Evolutionary conservation across 1,140 invertebrate species (phyloP).

Genomic region (Thalassaphorura encarpata): DNA sequence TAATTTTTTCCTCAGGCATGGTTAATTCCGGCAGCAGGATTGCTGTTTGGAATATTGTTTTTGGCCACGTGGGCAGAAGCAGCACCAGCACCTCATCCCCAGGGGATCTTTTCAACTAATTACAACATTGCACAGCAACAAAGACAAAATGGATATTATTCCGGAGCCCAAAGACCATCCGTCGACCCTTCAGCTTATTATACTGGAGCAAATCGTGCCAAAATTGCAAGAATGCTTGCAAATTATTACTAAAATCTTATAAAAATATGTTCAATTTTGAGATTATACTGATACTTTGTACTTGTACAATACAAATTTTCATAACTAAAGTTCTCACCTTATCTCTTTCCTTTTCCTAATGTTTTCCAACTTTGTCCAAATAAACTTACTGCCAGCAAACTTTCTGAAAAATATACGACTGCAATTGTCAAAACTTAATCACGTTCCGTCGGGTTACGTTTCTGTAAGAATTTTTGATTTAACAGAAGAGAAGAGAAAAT

Average conservation of each 20-base stretch:
- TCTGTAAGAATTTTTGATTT: neutral
- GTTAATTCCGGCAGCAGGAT: neutral
- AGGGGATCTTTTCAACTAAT: conserved; percentile 7
- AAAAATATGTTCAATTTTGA: neutral
- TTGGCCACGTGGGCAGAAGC: too few relatives aligned
- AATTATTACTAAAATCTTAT: conserved; percentile 6
- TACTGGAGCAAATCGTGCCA: conserved; percentile 18
- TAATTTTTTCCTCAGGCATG: neutral
- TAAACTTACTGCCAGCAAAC: neutral
- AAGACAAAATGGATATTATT: conserved; percentile 5
- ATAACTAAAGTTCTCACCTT: neutral
- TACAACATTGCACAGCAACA: conserved; percentile 6
- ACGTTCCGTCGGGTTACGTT: neutral
- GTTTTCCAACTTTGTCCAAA: neutral
- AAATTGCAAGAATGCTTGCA: conserved; percentile 13
- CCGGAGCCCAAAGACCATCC: conserved; percentile 3
- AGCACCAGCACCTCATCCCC: neutral
- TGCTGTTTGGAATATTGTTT: too few relatives aligned
- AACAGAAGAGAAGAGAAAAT: neutral
- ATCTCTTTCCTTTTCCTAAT: neutral
- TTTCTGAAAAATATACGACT: too few relatives aligned
- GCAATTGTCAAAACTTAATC: neutral
- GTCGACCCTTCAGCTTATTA: conserved; percentile 18
- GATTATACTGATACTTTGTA: neutral
- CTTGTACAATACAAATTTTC: neutral